These are phyloP conservation scores for Lampris incognitus DNA, from an alignment of 2,113 vertebrate species.

Conservation along the genomic window DNA sequence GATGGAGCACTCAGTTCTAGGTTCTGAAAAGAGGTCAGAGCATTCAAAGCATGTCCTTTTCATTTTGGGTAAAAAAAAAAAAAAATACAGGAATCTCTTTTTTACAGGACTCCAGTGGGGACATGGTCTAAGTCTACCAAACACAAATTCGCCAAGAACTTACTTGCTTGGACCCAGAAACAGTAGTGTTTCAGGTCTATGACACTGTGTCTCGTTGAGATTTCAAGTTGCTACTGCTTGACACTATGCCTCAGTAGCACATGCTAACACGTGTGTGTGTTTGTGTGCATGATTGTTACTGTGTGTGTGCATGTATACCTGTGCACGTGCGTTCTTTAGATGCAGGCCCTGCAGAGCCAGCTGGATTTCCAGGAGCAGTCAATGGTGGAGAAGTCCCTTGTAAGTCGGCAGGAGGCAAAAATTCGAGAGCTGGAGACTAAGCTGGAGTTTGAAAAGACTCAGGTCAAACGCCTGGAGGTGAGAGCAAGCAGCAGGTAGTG, in stretches of 20 bases:
- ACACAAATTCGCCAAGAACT: too few species aligned
- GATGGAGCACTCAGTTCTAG: too few species aligned
- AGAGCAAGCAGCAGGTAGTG: conserved; percentile 37
- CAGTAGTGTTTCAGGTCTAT: neutral
- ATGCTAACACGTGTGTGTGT: neutral
- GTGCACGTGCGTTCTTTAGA: conserved; percentile 69
- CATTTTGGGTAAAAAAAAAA: too few species aligned
- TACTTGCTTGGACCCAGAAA: too few species aligned
- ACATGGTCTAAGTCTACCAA: too few species aligned
- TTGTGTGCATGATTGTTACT: neutral
- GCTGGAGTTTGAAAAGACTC: conserved; percentile 96
- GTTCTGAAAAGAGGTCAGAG: too few species aligned
- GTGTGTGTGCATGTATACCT: neutral
- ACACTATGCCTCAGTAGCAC: neutral
- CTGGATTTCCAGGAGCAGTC: conserved; percentile 97
- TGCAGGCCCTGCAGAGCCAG: conserved; percentile 95
- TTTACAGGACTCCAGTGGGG: too few species aligned
- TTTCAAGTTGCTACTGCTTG: neutral
- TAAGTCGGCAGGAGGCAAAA: conserved; percentile 96
- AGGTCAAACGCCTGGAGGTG: conserved; percentile 97
- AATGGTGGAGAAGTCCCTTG: conserved; percentile 97
- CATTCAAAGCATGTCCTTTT: too few species aligned
- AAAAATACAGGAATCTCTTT: too few species aligned
- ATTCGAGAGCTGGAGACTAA: conserved; percentile 94
- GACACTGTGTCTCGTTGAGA: neutral